These are phyloP conservation scores for Drosophila kambysellisi DNA, from an alignment of 2,888 invertebrate genomes.

Conservation along the genomic window DNA sequence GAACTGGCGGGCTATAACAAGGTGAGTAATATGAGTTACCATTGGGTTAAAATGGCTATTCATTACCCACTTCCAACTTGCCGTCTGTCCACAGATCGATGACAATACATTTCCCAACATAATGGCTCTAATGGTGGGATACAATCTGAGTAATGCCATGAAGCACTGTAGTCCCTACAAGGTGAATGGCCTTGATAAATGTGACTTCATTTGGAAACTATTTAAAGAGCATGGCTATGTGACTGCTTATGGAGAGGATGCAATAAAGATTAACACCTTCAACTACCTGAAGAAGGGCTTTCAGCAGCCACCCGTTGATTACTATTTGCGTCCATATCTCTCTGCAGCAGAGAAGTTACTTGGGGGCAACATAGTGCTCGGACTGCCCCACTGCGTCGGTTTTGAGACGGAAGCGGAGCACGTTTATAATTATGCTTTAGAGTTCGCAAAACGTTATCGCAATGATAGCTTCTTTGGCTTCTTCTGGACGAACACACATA, in stretches of 20 bases:
- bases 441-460: slow-evolving; percentile 88
- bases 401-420: slow-evolving; percentile 89
- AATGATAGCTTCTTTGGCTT: slow-evolving; percentile 89
- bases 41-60: not conserved
- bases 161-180: slow-evolving; percentile 86
- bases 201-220: slow-evolving; percentile 91
- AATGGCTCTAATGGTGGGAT: slow-evolving; percentile 92
- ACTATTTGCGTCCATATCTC: slow-evolving; percentile 91
- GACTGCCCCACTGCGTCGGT: slow-evolving; percentile 87
- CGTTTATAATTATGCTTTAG: slow-evolving; percentile 89
- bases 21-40: slow-evolving; percentile 83
- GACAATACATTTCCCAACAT: slow-evolving; percentile 97
- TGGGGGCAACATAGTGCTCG: slow-evolving; percentile 85
- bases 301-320: slow-evolving; percentile 90
- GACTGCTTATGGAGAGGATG: slow-evolving; percentile 93
- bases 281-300: slow-evolving; percentile 92
- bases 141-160: slow-evolving; percentile 86
- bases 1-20: slow-evolving; percentile 91
- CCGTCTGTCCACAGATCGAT: slow-evolving; percentile 87
- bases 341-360: slow-evolving; percentile 88
- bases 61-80: not conserved
- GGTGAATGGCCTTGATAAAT: slow-evolving; percentile 88
- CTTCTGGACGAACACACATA: slow-evolving; percentile 92
- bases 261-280: slow-evolving; percentile 88
- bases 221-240: slow-evolving; percentile 90